Evolutionary conservation across 1,140 invertebrate genomes (phyloP), one percentile per base, ranked within the genome.

Genomic region (Tetragonula clypearis): DNA sequence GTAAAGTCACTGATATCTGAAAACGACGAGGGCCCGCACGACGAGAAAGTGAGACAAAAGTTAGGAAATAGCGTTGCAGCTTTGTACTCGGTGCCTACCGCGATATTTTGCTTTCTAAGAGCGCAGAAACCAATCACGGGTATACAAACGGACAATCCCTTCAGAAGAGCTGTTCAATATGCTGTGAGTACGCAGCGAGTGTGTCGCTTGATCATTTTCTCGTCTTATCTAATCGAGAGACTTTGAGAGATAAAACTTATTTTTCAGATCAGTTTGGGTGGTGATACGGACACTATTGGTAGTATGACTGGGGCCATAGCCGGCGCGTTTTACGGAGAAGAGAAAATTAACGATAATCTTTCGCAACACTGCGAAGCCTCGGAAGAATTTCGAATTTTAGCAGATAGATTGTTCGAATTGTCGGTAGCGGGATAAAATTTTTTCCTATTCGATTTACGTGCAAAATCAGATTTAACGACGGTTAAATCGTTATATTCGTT

Each of bases 211-310:
- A 79, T 68, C 23, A 30, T 69, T 56, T 21, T 68, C 55, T 68
- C 68, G 30, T 30, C 30, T 30, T 30, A 30, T n/a, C n/a, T n/a
- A n/a, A n/a, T 35, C 30, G 74, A 86, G 82, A 35, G 41, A 41
- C 6, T 71, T 1, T 55, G 19, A 49, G 11, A 60, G 17, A 62
- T 0, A 62, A 30, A 65, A 55, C 23, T 4, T 86, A 30, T 41
- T 82, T 96, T 96, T 93, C 95, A 97, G 81, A 97, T 98, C 81
- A 96, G 96, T 35, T 93, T 98, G 26, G 97, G 97, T 66, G 97
- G 97, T 56, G 97, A 98, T 94, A 97, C 97, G 9, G 97, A 98
- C 86, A 98, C 97, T 4, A 97, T 98, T 91, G 97, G 96, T 14
- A 96, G 96, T 76, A 98, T 98, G 97, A 96, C 97, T 49, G 97